These are phyloP conservation scores for Orientallactaga sibirica DNA, from an alignment of 2,797 vertebrate species.

Conservation along the genomic window DNA sequence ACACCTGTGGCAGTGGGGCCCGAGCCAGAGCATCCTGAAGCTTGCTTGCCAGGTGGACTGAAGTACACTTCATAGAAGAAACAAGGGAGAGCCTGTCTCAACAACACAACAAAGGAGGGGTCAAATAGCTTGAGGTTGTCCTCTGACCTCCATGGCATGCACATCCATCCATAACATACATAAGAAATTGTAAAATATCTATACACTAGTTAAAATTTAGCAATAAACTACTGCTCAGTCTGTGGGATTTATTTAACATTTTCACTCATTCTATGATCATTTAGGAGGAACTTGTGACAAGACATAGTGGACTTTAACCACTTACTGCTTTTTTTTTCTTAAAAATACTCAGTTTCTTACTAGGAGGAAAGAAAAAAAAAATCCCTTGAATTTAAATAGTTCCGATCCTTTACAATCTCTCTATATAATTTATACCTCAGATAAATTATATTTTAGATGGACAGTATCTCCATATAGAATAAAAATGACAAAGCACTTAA, in stretches of 20 bases:
- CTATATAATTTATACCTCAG: constrained; percentile 92
- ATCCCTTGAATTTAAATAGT: constrained; percentile 91
- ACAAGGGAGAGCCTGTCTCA: too few species aligned
- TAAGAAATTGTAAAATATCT: too few species aligned
- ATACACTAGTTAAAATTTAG: not conserved
- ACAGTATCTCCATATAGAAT: constrained; percentile 79
- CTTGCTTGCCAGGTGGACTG: too few species aligned
- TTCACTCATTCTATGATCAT: not conserved
- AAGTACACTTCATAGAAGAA: too few species aligned
- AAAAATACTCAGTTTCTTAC: constrained; percentile 91
- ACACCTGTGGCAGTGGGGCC: too few species aligned
- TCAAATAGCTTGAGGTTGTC: too few species aligned
- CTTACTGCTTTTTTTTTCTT: constrained; percentile 94
- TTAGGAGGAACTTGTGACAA: not conserved
- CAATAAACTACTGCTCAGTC: too few species aligned
- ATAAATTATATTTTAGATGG: constrained; percentile 87
- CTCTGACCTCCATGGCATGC: too few species aligned
- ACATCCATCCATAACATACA: too few species aligned
- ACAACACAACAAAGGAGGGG: too few species aligned
- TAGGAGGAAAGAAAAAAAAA: constrained; percentile 53
- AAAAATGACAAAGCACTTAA: constrained; percentile 76
- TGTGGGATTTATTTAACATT: not conserved
- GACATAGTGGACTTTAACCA: constrained; percentile 82
- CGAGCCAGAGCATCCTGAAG: too few species aligned
- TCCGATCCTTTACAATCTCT: constrained; percentile 87